Evolutionary conservation across 2,888 invertebrate species (phyloP), one percentile per base, ranked within the genome.

Genomic region (Flexamia atlantica): DNA sequence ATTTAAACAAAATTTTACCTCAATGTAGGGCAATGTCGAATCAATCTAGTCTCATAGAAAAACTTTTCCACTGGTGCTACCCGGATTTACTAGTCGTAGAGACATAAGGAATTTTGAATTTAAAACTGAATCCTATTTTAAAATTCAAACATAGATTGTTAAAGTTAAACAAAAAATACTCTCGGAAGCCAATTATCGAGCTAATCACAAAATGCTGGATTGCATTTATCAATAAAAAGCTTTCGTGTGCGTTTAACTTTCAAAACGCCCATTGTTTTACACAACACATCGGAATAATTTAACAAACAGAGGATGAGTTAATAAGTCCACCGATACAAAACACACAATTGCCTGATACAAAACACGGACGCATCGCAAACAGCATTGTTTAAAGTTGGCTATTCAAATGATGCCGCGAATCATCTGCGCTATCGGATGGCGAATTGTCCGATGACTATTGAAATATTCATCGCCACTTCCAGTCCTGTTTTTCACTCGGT

Each of bases 401-500:
- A 76, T 76, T 76, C 76, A 76, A 76, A 76, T 74, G 40, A 42
- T 12, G 76, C 9, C 25, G 14, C 40, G 50, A 76, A 46, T 76
- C 76, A 46, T 46, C 72, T 20, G 42, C 30, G 23, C 72, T n/a
- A 17, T 14, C 72, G 42, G 40, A 20, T 42, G 70, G 3, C 36
- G 72, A 72, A 72, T 72, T 72, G 76, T 46, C 23, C 76, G 50
- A 76, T 46, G 64, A 25, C 50, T 46, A 50, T 72, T 76, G 46
- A 76, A 76, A 76, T 76, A 76, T 76, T 76, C 76, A 76, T 50
- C 76, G 76, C 76, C 76, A 76, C 76, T 76, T 76, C 76, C 76
- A 76, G 25, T 14, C 50, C 17, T 46, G 76, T 76, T 76, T 76
- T 76, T 76, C 76, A 76, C 17, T 25, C 36, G 72, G 30, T 68